Evolutionary conservation across 2,113 vertebrate genomes (phyloP), one percentile per base, ranked within the genome.

Genomic region (Hippocampus barbouri): DNA sequence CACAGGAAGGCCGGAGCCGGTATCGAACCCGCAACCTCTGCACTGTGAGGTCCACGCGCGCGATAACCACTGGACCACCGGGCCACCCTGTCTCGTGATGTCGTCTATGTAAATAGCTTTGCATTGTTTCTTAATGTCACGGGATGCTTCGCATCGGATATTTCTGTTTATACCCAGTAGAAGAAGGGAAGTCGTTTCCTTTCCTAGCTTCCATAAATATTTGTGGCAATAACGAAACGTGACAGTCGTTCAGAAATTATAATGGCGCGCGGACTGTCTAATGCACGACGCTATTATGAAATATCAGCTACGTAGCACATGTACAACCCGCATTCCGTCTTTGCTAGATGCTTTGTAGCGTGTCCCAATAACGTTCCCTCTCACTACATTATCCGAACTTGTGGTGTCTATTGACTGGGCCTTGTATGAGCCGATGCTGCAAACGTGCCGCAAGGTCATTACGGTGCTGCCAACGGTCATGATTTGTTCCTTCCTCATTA

Each of bases 201-300:
- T 84, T 87, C 70, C 83, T 79, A 73, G 77, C 61, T 25, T 75
- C 71, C 61, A 83, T 89, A 86, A 88, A 90, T 86, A 85, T 85
- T 83, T 87, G 87, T 80, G 71, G 66, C n/a, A 72, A 34, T 77
- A 54, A 68, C 15, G 72, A 78, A 76, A 77, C 79, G 68, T 67
- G 43, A 73, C 8, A 8, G 30, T 0, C 30, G 4, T 34, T 34
- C 43, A 56, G 20, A 30, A 68, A 68, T 78, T 83, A 71, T 56
- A 34, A 64, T 43, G 34, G 34, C 0, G 34, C 34, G 34, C 30
- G 4, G 30, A 34, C n/a, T 25, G 56, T 59, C 56, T 1, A 60
- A 60, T 60, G 4, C 57, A 30, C 5, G 1, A 18, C 15, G 21
- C 43, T 45, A 5, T 34, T 61, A 12, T 18, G 34, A 34, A 34